These are phyloP conservation scores for Dipodomys spectabilis DNA, from an alignment of 2,113 vertebrate species.

Conservation along the genomic window DNA sequence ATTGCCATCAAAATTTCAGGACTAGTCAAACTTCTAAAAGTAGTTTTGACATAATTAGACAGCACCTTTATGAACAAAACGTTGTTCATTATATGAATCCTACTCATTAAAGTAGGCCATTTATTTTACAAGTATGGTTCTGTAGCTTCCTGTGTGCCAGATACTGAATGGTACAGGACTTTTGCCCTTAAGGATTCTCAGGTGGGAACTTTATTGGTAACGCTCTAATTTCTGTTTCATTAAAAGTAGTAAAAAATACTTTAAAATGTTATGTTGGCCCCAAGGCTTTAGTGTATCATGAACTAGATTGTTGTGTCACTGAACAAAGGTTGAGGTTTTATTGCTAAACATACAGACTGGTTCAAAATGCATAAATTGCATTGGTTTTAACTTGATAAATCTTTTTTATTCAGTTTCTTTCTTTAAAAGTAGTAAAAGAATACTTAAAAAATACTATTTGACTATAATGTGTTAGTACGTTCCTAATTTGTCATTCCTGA, in stretches of 20 bases:
- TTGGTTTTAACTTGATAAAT: slow-evolving; percentile 56
- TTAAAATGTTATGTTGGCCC: slow-evolving; percentile 49
- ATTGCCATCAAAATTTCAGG: slow-evolving; percentile 42
- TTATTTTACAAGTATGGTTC: slow-evolving; percentile 56
- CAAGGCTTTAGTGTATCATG: slow-evolving; percentile 49
- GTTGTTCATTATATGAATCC: slow-evolving; percentile 51
- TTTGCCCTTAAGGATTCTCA: slow-evolving; percentile 46
- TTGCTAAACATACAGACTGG: slow-evolving; percentile 36
- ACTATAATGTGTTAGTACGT: slow-evolving; percentile 67
- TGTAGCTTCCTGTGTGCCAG: slow-evolving; percentile 2
- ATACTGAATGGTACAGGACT: background rate
- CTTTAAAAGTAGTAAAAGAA: slow-evolving; percentile 57
- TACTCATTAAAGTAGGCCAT: slow-evolving; percentile 40
- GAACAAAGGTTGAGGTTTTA: slow-evolving; percentile 59
- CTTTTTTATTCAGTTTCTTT: slow-evolving; percentile 42
- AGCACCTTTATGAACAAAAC: slow-evolving; percentile 13
- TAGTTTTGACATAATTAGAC: slow-evolving; percentile 36
- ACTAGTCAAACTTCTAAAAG: slow-evolving; percentile 28
- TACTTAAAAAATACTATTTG: slow-evolving; percentile 62
- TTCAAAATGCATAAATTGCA: slow-evolving; percentile 31
- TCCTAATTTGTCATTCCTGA: slow-evolving; percentile 56
- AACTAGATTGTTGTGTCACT: slow-evolving; percentile 53
- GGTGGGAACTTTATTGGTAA: slow-evolving; percentile 29
- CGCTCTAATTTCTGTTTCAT: slow-evolving; percentile 45
- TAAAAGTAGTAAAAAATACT: slow-evolving; percentile 53